These are phyloP conservation scores for Acrossocheilus fasciatus DNA, from an alignment of 2,797 vertebrate species.

Conservation along the genomic window DNA sequence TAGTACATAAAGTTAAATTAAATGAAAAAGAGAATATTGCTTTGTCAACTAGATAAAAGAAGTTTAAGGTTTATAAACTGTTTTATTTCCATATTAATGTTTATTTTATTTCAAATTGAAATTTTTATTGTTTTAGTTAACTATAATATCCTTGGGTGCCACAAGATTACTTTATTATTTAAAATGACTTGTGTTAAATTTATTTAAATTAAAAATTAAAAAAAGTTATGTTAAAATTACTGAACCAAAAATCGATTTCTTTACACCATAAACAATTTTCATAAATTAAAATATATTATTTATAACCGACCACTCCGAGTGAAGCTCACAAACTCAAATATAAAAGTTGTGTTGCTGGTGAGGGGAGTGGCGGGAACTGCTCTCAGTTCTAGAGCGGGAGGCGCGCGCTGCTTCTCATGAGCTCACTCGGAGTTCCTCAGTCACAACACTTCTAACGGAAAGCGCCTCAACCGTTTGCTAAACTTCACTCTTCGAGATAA, in stretches of 20 bases:
- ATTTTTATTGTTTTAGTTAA: background rate
- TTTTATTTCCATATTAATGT: background rate
- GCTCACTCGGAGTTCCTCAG: constrained; percentile 20
- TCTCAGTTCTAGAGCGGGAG: background rate
- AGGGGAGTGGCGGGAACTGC: constrained; percentile 23
- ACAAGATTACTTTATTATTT: background rate
- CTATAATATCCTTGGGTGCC: background rate
- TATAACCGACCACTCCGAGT: background rate
- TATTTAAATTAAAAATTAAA: background rate
- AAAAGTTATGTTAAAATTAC: background rate
- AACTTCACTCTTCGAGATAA: constrained; percentile 19
- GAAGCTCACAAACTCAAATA: background rate
- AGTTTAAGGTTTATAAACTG: background rate
- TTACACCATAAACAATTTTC: background rate
- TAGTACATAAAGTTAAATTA: too few species aligned
- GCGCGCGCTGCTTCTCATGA: constrained; percentile 36
- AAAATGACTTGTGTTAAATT: background rate
- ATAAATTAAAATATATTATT: background rate
- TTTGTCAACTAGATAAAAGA: too few species aligned
- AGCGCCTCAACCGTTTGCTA: constrained; percentile 3
- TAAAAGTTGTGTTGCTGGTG: background rate
- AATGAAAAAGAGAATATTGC: too few species aligned
- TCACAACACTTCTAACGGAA: constrained; percentile 2
- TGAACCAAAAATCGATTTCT: background rate
- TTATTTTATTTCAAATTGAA: background rate